A percentile compares a stretch with the other conserved stretches of the same genome.
Evolutionary conservation across 1,140 invertebrate species (phyloP).

Genomic region (Scaptomyza pallida): DNA sequence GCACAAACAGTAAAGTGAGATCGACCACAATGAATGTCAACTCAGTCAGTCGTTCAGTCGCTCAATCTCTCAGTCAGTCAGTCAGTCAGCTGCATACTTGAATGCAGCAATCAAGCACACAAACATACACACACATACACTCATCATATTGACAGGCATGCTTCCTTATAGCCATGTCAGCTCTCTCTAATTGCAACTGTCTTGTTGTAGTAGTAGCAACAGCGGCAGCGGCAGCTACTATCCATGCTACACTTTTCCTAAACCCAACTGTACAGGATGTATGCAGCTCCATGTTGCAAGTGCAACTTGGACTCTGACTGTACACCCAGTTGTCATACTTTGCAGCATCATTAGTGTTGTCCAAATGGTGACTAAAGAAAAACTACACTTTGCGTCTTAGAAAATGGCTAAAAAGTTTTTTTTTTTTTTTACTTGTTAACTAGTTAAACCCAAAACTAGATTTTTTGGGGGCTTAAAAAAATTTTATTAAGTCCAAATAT

Average conservation of each 20-base stretch:
- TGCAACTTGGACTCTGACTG: neutral
- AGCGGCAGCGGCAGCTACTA: too few relatives aligned
- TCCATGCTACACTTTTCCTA: conserved; percentile 29
- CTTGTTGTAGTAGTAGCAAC: neutral
- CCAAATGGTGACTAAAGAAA: neutral
- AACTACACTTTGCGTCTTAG: neutral
- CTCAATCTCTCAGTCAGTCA: neutral
- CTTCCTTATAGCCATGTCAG: conserved; percentile 43
- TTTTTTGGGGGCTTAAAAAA: too few relatives aligned
- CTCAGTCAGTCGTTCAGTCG: conserved; percentile 1
- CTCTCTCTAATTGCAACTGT: conserved; percentile 57
- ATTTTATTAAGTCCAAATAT: too few relatives aligned
- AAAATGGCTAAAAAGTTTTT: neutral
- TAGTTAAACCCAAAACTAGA: too few relatives aligned
- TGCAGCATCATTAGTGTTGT: neutral
- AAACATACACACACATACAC: too few relatives aligned
- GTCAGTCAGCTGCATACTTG: neutral
- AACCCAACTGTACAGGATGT: conserved; percentile 57
- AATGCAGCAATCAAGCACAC: conserved; percentile 34
- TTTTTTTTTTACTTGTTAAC: too few relatives aligned
- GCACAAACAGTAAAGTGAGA: conserved; percentile 63
- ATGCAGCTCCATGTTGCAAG: conserved; percentile 27
- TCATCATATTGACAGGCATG: conserved; percentile 70
- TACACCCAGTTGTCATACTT: conserved; percentile 24
- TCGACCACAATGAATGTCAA: conserved; percentile 29